These are phyloP conservation scores for Columba livia DNA, from an alignment of 2,113 vertebrate species.

Conservation along the genomic window DNA sequence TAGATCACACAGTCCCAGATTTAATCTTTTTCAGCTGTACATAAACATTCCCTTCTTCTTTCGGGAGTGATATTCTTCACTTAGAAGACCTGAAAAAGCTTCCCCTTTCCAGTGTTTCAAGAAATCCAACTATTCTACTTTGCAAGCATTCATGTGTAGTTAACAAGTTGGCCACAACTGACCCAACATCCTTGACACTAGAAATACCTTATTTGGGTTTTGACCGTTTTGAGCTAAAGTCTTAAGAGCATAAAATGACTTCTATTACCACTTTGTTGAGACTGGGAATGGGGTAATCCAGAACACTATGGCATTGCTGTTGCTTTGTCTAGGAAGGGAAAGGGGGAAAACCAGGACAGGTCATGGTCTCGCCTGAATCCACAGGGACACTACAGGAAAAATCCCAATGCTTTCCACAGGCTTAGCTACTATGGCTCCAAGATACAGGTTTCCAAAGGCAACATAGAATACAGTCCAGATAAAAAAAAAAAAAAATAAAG, in stretches of 20 bases:
- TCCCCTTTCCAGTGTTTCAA: neutral
- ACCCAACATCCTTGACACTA: neutral
- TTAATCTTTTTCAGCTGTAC: neutral
- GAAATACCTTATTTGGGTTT: neutral
- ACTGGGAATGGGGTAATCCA: neutral
- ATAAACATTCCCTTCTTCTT: neutral
- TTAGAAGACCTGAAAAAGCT: neutral
- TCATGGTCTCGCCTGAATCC: neutral
- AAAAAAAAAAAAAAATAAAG: neutral
- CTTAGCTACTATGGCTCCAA: neutral
- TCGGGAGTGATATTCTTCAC: neutral
- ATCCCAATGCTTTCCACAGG: rapidly evolving
- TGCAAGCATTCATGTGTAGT: neutral
- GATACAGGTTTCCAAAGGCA: neutral
- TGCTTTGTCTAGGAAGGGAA: neutral
- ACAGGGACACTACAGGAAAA: neutral
- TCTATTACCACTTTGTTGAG: neutral
- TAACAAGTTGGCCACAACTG: neutral
- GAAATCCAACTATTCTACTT: neutral
- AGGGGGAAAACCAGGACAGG: neutral
- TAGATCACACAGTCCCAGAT: neutral
- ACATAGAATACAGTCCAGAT: neutral
- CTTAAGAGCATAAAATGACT: neutral
- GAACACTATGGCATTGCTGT: neutral
- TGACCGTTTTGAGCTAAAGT: neutral